Evolutionary conservation across 1,140 invertebrate genomes (phyloP), one percentile per base, ranked within the genome.

Genomic region (Bursaphelenchus mucronatus): DNA sequence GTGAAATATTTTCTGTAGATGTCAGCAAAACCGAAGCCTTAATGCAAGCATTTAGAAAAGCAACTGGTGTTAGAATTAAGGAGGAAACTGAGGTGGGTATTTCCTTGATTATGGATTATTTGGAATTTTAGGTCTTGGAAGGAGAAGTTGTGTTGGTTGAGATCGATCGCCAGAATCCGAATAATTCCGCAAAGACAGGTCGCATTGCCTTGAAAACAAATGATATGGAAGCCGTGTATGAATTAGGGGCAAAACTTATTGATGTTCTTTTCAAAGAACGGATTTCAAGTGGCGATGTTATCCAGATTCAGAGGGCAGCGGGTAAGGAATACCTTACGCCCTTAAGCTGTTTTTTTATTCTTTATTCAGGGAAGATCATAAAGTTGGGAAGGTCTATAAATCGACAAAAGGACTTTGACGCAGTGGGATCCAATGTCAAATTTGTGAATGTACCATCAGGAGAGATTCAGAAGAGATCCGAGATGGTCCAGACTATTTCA

Each of bases 161-260:
- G 83, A 90, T 98, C 53, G 95, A 98, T 78, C 85, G 93, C 54
- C 92, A 94, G 3, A 91, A 90, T 11, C 55, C 53, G 49, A 79
- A 76, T 49, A 53, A 66, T 47, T 94, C 93, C 0, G 89, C 90
- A 0, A 92, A 96, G 84, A 82, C 86, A 59, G 87, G 94, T 1
- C 94, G 97, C 79, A 83, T 99, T 2, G 97, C 94, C 0, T 83
- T 98, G 19, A 98, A 98, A 86, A 97, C 94, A 2, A 97, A 94
- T 0, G 95, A 98, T 82, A 99, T 98, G 95, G 95, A 99, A 83
- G 97, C 95, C 0, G 89, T 97, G 65, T 99, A 97, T 82, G 95
- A 99, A 82, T 86, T 98, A 75, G 95, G 95, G 39, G 90, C 90
- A 58, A 99, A 98, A 86, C 97, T 99, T 89, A 95, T 97, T 64